Percentiles rank a stretch among this genome's conserved stretches.
Evolutionary conservation across 2,888 invertebrate genomes (phyloP).

Genomic region (Marasmarcha lunaedactyla): DNA sequence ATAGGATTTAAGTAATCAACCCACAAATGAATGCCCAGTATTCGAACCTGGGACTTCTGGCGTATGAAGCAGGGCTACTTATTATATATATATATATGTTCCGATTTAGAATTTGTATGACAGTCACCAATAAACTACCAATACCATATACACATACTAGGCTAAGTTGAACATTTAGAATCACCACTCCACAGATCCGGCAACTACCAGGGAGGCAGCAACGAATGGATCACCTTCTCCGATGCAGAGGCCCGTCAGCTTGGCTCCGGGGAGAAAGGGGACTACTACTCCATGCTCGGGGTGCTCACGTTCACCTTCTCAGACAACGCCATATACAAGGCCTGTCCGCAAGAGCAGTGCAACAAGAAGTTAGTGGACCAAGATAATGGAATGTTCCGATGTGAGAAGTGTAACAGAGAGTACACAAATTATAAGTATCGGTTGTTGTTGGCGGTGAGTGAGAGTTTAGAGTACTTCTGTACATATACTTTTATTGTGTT

Average conservation of each 20-base stretch:
- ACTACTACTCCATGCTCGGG: constrained; percentile 84
- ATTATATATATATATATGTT: too few relatives aligned
- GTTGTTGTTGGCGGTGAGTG: constrained; percentile 81
- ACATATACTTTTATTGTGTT: too few relatives aligned
- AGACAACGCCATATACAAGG: constrained; percentile 90
- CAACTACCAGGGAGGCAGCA: constrained; percentile 51
- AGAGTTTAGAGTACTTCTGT: background rate
- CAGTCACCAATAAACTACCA: too few relatives aligned
- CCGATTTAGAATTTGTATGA: too few relatives aligned
- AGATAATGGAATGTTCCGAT: constrained; percentile 88
- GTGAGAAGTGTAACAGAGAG: constrained; percentile 94
- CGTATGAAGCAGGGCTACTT: too few relatives aligned
- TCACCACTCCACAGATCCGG: too few relatives aligned
- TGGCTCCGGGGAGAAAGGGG: constrained; percentile 81
- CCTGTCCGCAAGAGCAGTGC: constrained; percentile 90
- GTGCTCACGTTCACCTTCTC: constrained; percentile 81
- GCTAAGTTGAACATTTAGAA: too few relatives aligned
- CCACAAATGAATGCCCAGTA: too few relatives aligned
- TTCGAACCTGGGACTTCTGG: too few relatives aligned
- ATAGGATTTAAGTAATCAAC: too few relatives aligned
- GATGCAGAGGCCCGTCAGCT: constrained; percentile 80
- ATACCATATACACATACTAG: too few relatives aligned
- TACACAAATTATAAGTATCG: constrained; percentile 89
- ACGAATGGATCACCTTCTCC: constrained; percentile 81
- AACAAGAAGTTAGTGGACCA: constrained; percentile 95